Base-by-base conservation (phyloP, 2,113 vertebrate species). In the Garra rufa region DNA sequence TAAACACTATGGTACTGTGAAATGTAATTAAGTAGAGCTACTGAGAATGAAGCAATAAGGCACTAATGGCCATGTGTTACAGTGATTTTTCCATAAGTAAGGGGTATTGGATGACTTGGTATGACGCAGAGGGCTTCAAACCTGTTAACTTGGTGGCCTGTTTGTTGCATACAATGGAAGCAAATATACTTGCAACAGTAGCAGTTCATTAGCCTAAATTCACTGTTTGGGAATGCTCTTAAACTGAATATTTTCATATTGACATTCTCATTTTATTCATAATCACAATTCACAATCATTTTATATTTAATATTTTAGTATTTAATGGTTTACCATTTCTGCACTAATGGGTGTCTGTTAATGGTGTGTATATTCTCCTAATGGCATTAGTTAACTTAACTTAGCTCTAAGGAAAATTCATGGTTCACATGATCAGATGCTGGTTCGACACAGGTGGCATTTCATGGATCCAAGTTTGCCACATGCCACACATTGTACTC, bases 281-380 rank as follows among this genome's bases (percentile, higher is more conserved):
- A n/a, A n/a, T n/a, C n/a, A n/a, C n/a, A n/a, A n/a, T n/a, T n/a
- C 50, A 19, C 50, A 55, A n/a, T n/a, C 7, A 8, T 6, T 52
- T 21, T 52, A 52, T 57, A n/a, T 57, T 7, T 57, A 57, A 57
- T n/a, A 57, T 57, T 57, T 57, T 61, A 44, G 44, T 67, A 48
- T 84, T 46, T 80, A 46, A 34, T 26, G 28, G n/a, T 81, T 81
- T 76, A 50, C 73, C 19, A 41, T 11, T 21, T 6, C 70, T 50
- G 69, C 71, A 48, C 41, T 55, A 8, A 57, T n/a, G 19, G 52
- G 52, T 55, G 52, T 55, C 52, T 55, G 52, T 55, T 55, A 55
- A 55, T 55, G 52, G 52, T 57, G 21, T 21, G 21, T 57, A 57
- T 9, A 57, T n/a, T 57, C 52, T 17, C 52, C 19, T 70, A 10